phyloP scores from a whole-genome alignment of 2,797 vertebrate genomes.

The Hemitrygon akajei region DNA sequence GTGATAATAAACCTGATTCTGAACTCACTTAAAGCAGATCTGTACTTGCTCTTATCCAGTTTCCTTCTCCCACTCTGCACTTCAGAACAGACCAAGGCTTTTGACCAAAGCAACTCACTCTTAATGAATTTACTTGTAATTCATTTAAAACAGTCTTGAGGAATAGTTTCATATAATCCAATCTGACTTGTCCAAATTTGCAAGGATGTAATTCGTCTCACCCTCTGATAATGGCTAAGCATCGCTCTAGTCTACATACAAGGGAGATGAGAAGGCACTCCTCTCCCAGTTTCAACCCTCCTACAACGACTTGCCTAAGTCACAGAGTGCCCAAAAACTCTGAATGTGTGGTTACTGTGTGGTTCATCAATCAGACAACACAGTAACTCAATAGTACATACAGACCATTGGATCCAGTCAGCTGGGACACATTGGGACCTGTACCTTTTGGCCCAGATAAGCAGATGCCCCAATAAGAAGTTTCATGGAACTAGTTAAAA shows the following conservation, averaged over 20 bases:
- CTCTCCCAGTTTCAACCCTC: not conserved
- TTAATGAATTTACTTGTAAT: not conserved
- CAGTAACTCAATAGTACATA: not conserved
- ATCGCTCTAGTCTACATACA: not conserved
- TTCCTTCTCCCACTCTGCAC: too few relatives aligned
- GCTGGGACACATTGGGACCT: too few relatives aligned
- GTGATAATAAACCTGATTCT: too few relatives aligned
- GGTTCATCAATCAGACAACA: not conserved
- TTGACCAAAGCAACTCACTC: too few relatives aligned
- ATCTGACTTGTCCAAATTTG: not conserved
- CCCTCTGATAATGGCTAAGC: not conserved
- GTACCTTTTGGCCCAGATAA: too few relatives aligned
- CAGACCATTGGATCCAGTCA: not conserved
- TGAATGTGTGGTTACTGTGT: not conserved
- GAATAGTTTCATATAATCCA: not conserved
- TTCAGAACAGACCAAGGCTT: too few relatives aligned
- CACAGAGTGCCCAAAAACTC: not conserved
- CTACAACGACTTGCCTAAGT: not conserved
- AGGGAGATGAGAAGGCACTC: not conserved
- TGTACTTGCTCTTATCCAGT: too few relatives aligned
- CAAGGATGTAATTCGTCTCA: not conserved
- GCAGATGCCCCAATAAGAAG: too few relatives aligned
- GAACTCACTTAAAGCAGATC: too few relatives aligned
- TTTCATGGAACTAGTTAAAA: too few relatives aligned
- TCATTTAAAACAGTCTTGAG: not conserved